A percentile compares a stretch with the other conserved stretches of the same genome.
Evolutionary conservation across 2,797 vertebrate genomes (phyloP).

Genomic region (Odontamblyopus lacepedii): DNA sequence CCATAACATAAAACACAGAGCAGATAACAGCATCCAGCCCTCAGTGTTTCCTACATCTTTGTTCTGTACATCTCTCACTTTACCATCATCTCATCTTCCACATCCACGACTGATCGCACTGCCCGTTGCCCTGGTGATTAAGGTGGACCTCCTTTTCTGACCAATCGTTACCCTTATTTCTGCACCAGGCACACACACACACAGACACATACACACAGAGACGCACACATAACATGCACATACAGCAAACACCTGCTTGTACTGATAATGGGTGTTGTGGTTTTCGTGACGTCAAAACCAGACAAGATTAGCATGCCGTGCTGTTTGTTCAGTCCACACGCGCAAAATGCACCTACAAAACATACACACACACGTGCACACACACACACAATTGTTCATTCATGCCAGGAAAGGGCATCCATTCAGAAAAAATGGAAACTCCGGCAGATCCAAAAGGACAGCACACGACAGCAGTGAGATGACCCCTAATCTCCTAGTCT

Average conservation of each 20-base stretch:
- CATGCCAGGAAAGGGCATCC: constrained; percentile 29
- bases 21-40: background rate
- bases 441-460: background rate
- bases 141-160: constrained; percentile 10
- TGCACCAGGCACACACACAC: background rate
- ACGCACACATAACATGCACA: background rate
- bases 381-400: constrained; percentile 26
- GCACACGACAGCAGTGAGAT: background rate
- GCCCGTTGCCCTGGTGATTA: constrained; percentile 35
- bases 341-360: background rate
- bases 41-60: background rate
- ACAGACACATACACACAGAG: background rate
- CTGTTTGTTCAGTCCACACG: constrained; percentile 15
- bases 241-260: constrained; percentile 24
- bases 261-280: constrained; percentile 36
- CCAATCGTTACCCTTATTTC: constrained; percentile 12
- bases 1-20: background rate
- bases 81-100: constrained; percentile 38
- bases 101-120: constrained; percentile 30
- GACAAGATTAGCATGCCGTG: constrained; percentile 22
- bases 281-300: constrained; percentile 46
- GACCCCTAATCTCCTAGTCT: constrained; percentile 10
- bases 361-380: background rate
- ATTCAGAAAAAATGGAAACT: constrained; percentile 12
- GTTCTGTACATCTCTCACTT: constrained; percentile 26